Conservation (phyloP, 2,797 vertebrate genomes). For the Vireo griseus region DNA sequence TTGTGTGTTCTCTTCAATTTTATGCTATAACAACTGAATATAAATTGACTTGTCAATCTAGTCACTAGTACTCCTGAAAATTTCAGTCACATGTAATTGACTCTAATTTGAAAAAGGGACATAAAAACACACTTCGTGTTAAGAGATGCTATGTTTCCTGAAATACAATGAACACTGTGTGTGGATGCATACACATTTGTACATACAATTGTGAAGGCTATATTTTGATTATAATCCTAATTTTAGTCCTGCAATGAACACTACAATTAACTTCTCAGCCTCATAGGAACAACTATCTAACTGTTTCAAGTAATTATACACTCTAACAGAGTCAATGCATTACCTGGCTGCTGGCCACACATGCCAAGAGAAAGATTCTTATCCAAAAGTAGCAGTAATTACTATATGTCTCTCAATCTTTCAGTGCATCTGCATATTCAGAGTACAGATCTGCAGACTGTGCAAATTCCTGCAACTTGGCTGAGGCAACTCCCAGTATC, state of each 20-base stretch:
- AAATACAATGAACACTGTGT: not conserved
- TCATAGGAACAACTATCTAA: not conserved
- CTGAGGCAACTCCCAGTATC: accelerated
- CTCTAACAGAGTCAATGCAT: not conserved
- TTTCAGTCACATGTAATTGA: not conserved
- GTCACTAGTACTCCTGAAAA: not conserved
- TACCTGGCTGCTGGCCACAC: not conserved
- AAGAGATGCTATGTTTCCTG: not conserved
- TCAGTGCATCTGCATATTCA: not conserved
- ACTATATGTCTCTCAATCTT: not conserved
- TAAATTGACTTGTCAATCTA: not conserved
- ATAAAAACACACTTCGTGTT: not conserved
- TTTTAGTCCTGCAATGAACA: not conserved
- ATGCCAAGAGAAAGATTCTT: not conserved
- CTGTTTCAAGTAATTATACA: not conserved
- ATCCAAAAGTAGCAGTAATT: not conserved
- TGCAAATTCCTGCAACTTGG: not conserved
- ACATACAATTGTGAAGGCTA: not conserved
- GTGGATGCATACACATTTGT: not conserved
- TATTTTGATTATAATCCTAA: not conserved
- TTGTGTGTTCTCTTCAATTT: not conserved
- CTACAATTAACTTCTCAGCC: not conserved
- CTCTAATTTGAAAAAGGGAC: not conserved
- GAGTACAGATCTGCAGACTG: not conserved
- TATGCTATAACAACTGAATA: not conserved